Conservation (phyloP, 2,888 invertebrate genomes). For the Gonocerus acuteangulatus region DNA sequence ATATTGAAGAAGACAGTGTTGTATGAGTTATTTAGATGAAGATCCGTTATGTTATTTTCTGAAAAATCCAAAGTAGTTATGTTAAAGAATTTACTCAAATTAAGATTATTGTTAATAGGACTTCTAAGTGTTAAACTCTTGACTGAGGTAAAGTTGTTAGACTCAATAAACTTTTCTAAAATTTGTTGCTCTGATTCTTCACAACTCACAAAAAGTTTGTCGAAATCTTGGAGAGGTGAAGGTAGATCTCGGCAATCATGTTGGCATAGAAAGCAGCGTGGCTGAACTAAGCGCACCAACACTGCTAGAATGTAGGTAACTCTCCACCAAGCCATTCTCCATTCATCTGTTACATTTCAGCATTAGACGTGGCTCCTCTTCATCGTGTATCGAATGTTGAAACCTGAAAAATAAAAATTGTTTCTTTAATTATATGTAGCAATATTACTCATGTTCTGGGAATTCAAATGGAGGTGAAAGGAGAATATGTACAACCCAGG, state of each 20-base stretch:
- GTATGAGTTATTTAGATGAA: constrained; percentile 13
- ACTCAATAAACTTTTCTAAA: constrained; percentile 2
- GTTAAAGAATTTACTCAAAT: constrained; percentile 20
- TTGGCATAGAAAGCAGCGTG: background rate
- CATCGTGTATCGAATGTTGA: too few relatives aligned
- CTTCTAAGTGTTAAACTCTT: constrained; percentile 1
- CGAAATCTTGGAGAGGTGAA: background rate
- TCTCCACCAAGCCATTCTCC: constrained; percentile 19
- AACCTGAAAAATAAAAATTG: too few relatives aligned
- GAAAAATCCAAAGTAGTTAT: constrained; percentile 22
- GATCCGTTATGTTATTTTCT: constrained; percentile 11
- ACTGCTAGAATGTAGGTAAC: constrained; percentile 11
- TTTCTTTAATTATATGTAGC: too few relatives aligned
- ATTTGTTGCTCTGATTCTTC: background rate
- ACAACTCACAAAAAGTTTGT: background rate
- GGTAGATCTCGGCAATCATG: background rate
- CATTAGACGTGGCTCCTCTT: background rate
- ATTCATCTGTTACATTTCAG: constrained; percentile 3
- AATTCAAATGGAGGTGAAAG: too few relatives aligned
- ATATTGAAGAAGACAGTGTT: constrained; percentile 24
- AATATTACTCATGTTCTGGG: too few relatives aligned
- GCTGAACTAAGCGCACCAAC: constrained; percentile 14
- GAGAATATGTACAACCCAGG: too few relatives aligned
- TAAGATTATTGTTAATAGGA: background rate
- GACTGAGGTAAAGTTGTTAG: constrained; percentile 11